Percentiles rank a stretch among this genome's conserved stretches.
Conservation (phyloP, 2,113 vertebrate genomes). For the Cavia aperea region DNA sequence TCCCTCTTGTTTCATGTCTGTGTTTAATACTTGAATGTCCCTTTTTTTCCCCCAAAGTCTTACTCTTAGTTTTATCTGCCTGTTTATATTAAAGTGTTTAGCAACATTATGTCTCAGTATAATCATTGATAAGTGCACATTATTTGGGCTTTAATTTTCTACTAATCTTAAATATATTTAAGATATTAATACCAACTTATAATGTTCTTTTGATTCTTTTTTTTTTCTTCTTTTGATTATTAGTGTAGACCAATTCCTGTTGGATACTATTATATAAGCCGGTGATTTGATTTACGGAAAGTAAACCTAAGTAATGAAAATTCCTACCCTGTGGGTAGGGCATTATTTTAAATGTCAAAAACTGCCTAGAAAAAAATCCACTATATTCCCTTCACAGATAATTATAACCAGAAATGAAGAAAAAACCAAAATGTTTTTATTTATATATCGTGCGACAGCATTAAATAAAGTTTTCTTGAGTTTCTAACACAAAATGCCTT, state of each 20-base stretch:
- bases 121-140: conserved; percentile 1
- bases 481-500: conserved; percentile 42
- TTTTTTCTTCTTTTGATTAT: conserved; percentile 24
- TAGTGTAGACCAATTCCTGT: conserved; percentile 41
- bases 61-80: conserved; percentile 32
- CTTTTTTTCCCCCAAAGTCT: background rate
- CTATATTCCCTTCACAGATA: conserved; percentile 15
- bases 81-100: conserved; percentile 29
- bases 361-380: conserved; percentile 20
- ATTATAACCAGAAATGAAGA: conserved; percentile 8
- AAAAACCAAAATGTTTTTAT: conserved; percentile 37
- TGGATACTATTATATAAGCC: conserved; percentile 28
- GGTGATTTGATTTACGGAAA: conserved; percentile 24
- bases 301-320: conserved; percentile 52
- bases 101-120: background rate
- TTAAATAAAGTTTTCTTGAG: conserved; percentile 32
- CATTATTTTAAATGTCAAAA: conserved; percentile 48
- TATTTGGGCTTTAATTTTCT: conserved; percentile 37
- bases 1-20: background rate
- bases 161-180: conserved; percentile 33
- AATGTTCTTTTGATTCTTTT: conserved; percentile 43
- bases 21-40: conserved; percentile 34
- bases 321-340: background rate
- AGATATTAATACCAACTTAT: conserved; percentile 17
- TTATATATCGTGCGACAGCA: conserved; percentile 22